Evolutionary conservation across 2,888 invertebrate genomes (phyloP).

Genomic region (Drosophila phalerata): DNA sequence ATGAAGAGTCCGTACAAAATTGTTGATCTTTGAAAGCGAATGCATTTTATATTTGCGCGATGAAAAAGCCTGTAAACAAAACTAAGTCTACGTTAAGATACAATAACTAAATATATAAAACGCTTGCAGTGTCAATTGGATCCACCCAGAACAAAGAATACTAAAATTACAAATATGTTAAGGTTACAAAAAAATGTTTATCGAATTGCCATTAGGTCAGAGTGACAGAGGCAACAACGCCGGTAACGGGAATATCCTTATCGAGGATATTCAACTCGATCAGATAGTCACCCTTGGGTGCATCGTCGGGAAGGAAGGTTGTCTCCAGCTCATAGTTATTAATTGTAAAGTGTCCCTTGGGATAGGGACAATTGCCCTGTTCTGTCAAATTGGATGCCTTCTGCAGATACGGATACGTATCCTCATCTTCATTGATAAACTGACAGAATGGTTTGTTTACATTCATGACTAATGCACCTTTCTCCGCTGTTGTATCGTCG

Average conservation of each 20-base stretch:
- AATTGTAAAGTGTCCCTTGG: conserved; percentile 71
- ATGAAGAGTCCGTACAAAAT: background rate
- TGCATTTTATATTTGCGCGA: conserved; percentile 31
- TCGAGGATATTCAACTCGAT: conserved; percentile 60
- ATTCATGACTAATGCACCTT: conserved; percentile 62
- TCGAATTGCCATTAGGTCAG: conserved; percentile 41
- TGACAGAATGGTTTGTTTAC: conserved; percentile 68
- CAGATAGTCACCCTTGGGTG: conserved; percentile 74
- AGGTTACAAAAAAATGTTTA: background rate
- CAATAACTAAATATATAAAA: conserved; percentile 32
- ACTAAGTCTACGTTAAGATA: conserved; percentile 10
- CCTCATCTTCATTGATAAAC: conserved; percentile 66
- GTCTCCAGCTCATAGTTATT: conserved; percentile 71
- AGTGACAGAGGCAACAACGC: conserved; percentile 55
- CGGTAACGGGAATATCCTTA: conserved; percentile 59
- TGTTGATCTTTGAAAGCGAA: conserved; percentile 70
- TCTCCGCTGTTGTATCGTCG: conserved; percentile 46
- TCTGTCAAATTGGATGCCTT: conserved; percentile 70
- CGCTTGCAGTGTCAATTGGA: conserved; percentile 59
- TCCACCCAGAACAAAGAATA: conserved; percentile 57
- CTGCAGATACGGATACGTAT: conserved; percentile 68
- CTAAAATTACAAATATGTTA: background rate
- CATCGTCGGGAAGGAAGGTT: conserved; percentile 66
- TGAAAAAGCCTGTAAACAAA: conserved; percentile 2
- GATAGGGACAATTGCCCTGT: conserved; percentile 68